A percentile compares a stretch with the other conserved stretches of the same genome.
Evolutionary conservation across 2,797 vertebrate species (phyloP).

Genomic region (Balearica regulorum): DNA sequence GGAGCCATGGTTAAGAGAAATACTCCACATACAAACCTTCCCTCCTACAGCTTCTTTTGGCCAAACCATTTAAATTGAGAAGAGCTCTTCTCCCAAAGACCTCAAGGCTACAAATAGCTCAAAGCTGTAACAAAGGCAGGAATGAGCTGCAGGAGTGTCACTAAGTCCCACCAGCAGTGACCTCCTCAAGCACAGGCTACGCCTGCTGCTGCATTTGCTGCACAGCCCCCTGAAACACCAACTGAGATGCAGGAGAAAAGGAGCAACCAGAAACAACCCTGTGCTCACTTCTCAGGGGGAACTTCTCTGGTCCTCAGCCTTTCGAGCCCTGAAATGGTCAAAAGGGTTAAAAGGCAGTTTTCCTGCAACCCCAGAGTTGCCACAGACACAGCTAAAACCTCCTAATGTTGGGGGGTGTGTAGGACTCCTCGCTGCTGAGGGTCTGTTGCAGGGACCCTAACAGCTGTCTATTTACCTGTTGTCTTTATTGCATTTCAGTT

Average conservation of each 20-base stretch:
- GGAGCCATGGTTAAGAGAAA: not conserved
- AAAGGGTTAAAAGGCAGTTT: not conserved
- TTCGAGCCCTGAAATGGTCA: not conserved
- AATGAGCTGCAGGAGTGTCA: not conserved
- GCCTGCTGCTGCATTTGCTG: not conserved
- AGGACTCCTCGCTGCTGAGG: accelerated
- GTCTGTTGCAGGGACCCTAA: not conserved
- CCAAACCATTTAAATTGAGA: not conserved
- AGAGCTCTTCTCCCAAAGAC: not conserved
- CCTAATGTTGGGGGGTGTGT: accelerated
- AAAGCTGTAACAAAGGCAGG: not conserved
- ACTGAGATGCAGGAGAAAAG: not conserved
- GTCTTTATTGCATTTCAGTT: not conserved
- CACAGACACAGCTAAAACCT: not conserved
- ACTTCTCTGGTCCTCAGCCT: not conserved
- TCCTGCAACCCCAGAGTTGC: not conserved
- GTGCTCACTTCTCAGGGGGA: not conserved
- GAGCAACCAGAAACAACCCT: not conserved
- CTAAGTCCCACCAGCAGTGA: not conserved
- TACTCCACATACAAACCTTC: not conserved
- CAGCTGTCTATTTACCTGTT: not conserved
- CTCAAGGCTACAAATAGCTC: not conserved
- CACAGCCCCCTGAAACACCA: accelerated
- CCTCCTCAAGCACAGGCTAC: not conserved
- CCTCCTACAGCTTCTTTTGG: not conserved